Evolutionary conservation across 2,797 vertebrate genomes (phyloP), one percentile per base, ranked within the genome.

Genomic region (Taeniopygia guttata): DNA sequence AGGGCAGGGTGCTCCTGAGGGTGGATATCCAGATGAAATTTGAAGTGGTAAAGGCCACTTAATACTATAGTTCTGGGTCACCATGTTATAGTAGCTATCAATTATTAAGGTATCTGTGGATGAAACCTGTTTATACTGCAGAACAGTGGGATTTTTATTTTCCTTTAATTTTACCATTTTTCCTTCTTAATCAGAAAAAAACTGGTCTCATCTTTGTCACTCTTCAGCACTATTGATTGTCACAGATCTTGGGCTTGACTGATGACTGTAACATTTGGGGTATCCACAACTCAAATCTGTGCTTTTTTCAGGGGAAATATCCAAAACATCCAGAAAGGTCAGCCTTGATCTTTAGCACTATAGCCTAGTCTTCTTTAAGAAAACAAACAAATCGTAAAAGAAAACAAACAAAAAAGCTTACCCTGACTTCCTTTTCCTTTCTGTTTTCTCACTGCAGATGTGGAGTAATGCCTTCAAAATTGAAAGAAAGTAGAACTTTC

Each of bases 261-360:
- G n/a, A 30, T 58, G 18, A 36, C 4, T 29, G 14, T 40, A 74
- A 43, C 1, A 3, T 55, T 78, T 19, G n/a, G 20, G 20, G 49
- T 66, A 48, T 73, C 16, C 3, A 3, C 93, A 69, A 49, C 75
- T 84, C n/a, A 14, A 20, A 79, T 55, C 9, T 76, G 10, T 79
- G 59, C 14, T 16, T 84, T 76, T 66, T 45, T 76, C 5, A 46
- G 40, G 45, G 55, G 21, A 73, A 76, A 42, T 76, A 52, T 4
- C 32, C 69, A 75, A 56, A 76, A 17, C 17, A 34, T 46, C 4
- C 55, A 72, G 67, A 36, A 84, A 92, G 36, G 55, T 73, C 48
- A 90, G 48, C 55, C 67, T 90, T 89, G 87, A 69, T 93, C 89
- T 90, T 84, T 79, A 87, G 55, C n/a, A 9, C 29, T 84, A 13